Percentiles rank a stretch among this genome's conserved stretches.
phyloP scores from a whole-genome alignment of 2,888 invertebrate genomes.

The Blera fallax region DNA sequence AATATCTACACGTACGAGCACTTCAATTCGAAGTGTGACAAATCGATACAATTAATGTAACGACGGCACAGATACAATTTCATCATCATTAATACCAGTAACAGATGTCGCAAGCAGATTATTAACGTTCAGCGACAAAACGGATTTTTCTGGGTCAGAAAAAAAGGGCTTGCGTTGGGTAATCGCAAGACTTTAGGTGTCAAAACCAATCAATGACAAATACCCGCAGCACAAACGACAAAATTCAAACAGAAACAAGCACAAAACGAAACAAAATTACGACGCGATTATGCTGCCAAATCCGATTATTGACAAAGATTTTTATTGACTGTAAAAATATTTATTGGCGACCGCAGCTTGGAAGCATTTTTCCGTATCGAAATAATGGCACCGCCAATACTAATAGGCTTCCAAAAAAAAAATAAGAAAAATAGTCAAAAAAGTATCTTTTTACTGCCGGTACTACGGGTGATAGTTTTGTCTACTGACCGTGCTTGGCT shows the following conservation, averaged over 20 bases:
- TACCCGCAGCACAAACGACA: background rate
- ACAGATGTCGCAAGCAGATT: constrained; percentile 31
- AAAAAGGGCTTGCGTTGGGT: background rate
- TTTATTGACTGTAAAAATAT: constrained; percentile 62
- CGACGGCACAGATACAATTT: background rate
- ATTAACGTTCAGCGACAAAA: background rate
- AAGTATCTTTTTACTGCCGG: background rate
- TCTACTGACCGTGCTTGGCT: background rate
- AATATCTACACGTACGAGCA: too few relatives aligned
- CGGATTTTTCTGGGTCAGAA: constrained; percentile 9
- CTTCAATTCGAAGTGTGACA: background rate
- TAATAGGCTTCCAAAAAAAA: background rate
- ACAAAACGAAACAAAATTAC: constrained; percentile 43
- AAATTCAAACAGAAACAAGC: background rate
- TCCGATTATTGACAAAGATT: constrained; percentile 57
- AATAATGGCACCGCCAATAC: constrained; percentile 1
- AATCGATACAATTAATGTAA: background rate
- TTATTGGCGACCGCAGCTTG: constrained; percentile 21
- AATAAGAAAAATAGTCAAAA: background rate
- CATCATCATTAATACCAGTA: background rate
- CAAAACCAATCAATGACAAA: constrained; percentile 42
- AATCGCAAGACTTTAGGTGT: constrained; percentile 4
- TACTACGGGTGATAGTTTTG: background rate
- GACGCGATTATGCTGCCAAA: constrained; percentile 62
- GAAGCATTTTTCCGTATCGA: background rate